These are phyloP conservation scores for Amphipoea lucens DNA, from an alignment of 2,888 invertebrate genomes.

Conservation along the genomic window DNA sequence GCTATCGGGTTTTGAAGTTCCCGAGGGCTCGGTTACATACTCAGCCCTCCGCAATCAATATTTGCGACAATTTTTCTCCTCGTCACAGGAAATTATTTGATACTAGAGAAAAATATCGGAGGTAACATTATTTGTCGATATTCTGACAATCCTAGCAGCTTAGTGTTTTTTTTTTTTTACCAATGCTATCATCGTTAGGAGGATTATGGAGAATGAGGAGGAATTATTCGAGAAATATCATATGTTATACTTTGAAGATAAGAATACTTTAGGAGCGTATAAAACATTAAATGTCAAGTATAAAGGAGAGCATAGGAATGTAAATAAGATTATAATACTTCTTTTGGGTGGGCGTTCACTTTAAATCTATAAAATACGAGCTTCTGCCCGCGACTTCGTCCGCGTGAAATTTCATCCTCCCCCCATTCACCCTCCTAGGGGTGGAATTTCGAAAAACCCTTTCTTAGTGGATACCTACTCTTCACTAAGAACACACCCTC, in stretches of 20 bases:
- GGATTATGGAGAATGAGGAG: neutral
- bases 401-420: no score
- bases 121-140: neutral
- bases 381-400: no score
- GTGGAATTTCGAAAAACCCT: no score
- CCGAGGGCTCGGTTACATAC: constrained; percentile 64
- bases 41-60: constrained; percentile 67
- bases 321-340: neutral
- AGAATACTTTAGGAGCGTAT: neutral
- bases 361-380: neutral
- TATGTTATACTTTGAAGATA: neutral
- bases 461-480: no score
- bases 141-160: neutral
- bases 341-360: neutral
- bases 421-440: no score
- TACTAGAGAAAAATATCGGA: constrained; percentile 28
- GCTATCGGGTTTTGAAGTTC: constrained; percentile 72
- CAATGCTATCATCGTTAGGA: neutral
- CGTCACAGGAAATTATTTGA: constrained; percentile 46
- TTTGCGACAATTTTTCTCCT: constrained; percentile 56
- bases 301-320: neutral
- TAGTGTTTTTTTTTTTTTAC: neutral
- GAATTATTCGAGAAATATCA: neutral
- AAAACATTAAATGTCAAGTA: neutral
- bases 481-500: no score